Conservation (phyloP, 1,140 invertebrate species). For the Trichonephila clavipes region DNA sequence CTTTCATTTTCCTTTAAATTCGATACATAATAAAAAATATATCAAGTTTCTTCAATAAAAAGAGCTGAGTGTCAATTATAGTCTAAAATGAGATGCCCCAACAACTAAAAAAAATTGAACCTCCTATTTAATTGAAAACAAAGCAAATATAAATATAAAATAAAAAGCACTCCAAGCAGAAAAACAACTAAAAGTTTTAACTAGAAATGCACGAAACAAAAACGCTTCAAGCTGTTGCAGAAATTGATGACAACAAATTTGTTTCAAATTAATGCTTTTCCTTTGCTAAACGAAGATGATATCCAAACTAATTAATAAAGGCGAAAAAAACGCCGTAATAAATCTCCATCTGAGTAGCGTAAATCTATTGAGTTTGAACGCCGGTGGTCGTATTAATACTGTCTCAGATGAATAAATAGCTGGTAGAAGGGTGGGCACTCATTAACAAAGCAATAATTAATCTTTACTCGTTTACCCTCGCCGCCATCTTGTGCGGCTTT, state of each 20-base stretch:
- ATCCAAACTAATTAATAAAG: slow-evolving; percentile 76
- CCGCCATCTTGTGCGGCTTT: slow-evolving; percentile 46
- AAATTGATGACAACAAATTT: slow-evolving; percentile 75
- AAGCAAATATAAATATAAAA: not conserved
- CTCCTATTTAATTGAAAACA: not conserved
- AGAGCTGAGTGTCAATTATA: not conserved
- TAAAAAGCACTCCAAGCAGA: not conserved
- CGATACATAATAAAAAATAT: not conserved
- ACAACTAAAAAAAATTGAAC: not conserved
- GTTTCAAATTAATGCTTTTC: slow-evolving; percentile 72
- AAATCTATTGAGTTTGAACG: slow-evolving; percentile 76
- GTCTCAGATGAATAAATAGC: slow-evolving; percentile 74
- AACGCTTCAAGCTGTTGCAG: slow-evolving; percentile 1
- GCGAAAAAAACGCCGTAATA: slow-evolving; percentile 67
- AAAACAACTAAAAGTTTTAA: not conserved
- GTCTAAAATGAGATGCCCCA: not conserved
- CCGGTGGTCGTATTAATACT: slow-evolving; percentile 75
- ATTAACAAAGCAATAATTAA: slow-evolving; percentile 76
- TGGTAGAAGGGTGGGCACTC: slow-evolving; percentile 75
- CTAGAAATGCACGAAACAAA: not conserved
- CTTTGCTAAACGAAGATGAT: slow-evolving; percentile 67
- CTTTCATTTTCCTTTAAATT: not conserved
- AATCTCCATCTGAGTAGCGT: slow-evolving; percentile 71
- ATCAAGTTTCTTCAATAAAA: not conserved
- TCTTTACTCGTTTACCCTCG: slow-evolving; percentile 70